Evolutionary conservation across 2,888 invertebrate species (phyloP).

Genomic region (Drosophila yooni): DNA sequence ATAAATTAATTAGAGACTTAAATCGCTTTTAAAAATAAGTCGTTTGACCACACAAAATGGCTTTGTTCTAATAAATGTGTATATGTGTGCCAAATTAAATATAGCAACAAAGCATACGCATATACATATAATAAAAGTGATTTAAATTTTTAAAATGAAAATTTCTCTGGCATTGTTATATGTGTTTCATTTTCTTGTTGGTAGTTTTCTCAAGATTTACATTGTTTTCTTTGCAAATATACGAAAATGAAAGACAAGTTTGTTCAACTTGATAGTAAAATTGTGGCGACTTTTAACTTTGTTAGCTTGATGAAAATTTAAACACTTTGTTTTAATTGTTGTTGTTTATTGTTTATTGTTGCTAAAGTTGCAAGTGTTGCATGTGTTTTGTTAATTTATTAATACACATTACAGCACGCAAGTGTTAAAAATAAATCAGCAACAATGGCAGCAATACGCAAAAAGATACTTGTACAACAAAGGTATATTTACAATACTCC

Average conservation of each 20-base stretch:
- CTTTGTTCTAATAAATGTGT: neutral
- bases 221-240: constrained; percentile 20
- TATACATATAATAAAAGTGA: neutral
- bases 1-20: constrained; percentile 31
- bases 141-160: neutral
- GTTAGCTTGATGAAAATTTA: constrained; percentile 18
- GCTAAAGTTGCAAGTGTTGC: constrained; percentile 36
- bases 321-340: constrained; percentile 2
- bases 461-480: constrained; percentile 3
- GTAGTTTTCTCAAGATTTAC: constrained; percentile 31
- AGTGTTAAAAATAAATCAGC: constrained; percentile 72
- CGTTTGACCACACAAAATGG: constrained; percentile 1
- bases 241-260: neutral
- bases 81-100: constrained; percentile 4
- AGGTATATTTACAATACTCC: constrained; percentile 5
- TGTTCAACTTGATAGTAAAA: constrained; percentile 5
- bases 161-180: neutral
- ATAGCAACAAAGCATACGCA: neutral
- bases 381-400: constrained; percentile 72
- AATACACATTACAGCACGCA: constrained; percentile 60
- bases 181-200: neutral
- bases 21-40: constrained; percentile 3
- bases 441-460: constrained; percentile 31
- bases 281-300: neutral
- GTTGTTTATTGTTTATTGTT: constrained; percentile 17